A percentile compares a stretch with the other conserved stretches of the same genome.
These are phyloP conservation scores for Margarornis squamiger DNA, from an alignment of 2,797 vertebrate species.

Conservation along the genomic window DNA sequence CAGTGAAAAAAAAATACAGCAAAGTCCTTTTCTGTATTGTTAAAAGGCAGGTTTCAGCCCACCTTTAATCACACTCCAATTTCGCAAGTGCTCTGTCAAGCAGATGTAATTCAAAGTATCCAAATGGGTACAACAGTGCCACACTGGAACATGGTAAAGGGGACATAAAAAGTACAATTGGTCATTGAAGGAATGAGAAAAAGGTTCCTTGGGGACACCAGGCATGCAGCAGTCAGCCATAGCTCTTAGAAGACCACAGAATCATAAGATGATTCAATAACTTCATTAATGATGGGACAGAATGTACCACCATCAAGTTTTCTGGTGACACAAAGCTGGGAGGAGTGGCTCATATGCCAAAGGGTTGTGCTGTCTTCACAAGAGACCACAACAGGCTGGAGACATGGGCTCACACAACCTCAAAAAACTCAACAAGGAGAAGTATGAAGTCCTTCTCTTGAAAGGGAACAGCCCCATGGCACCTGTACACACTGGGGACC, in stretches of 20 bases:
- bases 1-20: not conserved
- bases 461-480: not conserved
- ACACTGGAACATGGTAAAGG: not conserved
- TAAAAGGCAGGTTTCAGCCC: not conserved
- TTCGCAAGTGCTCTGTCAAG: not conserved
- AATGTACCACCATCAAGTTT: not conserved
- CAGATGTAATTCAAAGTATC: not conserved
- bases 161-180: not conserved
- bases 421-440: not conserved
- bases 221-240: not conserved
- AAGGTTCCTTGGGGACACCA: not conserved
- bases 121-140: not conserved
- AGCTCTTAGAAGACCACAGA: not conserved
- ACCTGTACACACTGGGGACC: not conserved
- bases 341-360: not conserved
- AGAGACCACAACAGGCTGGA: not conserved
- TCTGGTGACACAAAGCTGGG: not conserved
- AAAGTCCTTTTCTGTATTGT: not conserved
- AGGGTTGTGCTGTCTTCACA: not conserved
- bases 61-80: not conserved
- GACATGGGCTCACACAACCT: not conserved
- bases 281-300: not conserved
- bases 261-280: not conserved
- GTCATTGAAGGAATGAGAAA: not conserved
- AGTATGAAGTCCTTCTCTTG: not conserved